Evolutionary conservation across 2,888 invertebrate genomes (phyloP).

Genomic region (Silvanus unidentatus): DNA sequence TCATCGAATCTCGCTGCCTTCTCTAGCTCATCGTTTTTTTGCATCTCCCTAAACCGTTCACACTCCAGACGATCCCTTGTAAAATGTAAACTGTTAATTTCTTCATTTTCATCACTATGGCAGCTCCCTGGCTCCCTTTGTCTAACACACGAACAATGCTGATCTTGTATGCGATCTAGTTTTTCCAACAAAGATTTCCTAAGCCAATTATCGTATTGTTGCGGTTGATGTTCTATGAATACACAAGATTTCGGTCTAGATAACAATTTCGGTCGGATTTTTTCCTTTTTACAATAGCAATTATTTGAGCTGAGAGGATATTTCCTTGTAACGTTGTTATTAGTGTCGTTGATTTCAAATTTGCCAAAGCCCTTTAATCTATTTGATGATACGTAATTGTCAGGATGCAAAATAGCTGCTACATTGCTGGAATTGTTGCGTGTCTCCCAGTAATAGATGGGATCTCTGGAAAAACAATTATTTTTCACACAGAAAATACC

Average conservation of each 20-base stretch:
- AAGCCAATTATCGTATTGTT: constrained; percentile 1
- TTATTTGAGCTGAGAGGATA: neutral
- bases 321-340: neutral
- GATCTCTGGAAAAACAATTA: neutral
- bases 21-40: too few relatives aligned
- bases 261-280: constrained; percentile 1
- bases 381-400: neutral
- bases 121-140: too few relatives aligned
- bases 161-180: neutral
- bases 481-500: too few relatives aligned
- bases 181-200: constrained; percentile 1
- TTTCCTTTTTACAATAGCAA: neutral
- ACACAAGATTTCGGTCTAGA: constrained; percentile 2
- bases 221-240: neutral
- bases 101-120: too few relatives aligned
- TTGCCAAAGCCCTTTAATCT: neutral
- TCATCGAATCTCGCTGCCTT: too few relatives aligned
- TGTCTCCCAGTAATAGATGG: constrained; percentile 2
- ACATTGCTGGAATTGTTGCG: constrained; percentile 2
- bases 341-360: neutral
- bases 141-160: too few relatives aligned
- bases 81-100: too few relatives aligned
- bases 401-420: constrained; percentile 1
- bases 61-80: too few relatives aligned
- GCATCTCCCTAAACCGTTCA: too few relatives aligned